Evolutionary conservation across 2,113 vertebrate genomes (phyloP).

Genomic region (Apodemus speciosus): DNA sequence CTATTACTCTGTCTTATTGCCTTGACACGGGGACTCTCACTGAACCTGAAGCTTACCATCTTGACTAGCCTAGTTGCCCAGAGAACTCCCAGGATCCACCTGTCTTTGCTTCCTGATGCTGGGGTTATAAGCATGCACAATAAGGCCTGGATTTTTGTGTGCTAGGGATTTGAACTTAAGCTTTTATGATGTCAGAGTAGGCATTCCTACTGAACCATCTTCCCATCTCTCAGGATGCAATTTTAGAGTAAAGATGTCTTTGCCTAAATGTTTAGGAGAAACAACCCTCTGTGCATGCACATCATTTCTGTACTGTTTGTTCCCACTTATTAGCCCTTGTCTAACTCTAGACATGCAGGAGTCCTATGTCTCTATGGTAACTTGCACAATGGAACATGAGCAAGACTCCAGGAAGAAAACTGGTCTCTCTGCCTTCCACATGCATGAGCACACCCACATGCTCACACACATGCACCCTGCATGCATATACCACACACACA

Average conservation of each 20-base stretch:
- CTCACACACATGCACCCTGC: neutral
- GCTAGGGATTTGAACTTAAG: neutral
- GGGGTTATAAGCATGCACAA: neutral
- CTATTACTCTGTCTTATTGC: neutral
- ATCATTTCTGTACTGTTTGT: rapidly evolving
- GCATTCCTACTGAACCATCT: neutral
- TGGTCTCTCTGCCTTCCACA: neutral
- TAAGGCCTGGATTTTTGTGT: neutral
- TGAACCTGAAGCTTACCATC: neutral
- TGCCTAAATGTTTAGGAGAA: neutral
- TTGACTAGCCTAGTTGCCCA: neutral
- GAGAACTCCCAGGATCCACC: neutral
- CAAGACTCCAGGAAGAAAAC: neutral
- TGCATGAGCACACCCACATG: neutral
- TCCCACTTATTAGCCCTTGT: neutral
- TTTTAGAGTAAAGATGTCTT: neutral
- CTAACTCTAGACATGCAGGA: neutral
- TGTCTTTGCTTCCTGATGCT: neutral
- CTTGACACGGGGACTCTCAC: neutral
- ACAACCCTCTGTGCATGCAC: rapidly evolving
- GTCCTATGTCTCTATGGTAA: neutral
- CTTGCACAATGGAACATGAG: neutral
- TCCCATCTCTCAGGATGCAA: neutral
- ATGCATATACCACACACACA: neutral
- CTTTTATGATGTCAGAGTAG: neutral